phyloP scores from a whole-genome alignment of 2,797 vertebrate genomes.

The Onychomys leucogaster region DNA sequence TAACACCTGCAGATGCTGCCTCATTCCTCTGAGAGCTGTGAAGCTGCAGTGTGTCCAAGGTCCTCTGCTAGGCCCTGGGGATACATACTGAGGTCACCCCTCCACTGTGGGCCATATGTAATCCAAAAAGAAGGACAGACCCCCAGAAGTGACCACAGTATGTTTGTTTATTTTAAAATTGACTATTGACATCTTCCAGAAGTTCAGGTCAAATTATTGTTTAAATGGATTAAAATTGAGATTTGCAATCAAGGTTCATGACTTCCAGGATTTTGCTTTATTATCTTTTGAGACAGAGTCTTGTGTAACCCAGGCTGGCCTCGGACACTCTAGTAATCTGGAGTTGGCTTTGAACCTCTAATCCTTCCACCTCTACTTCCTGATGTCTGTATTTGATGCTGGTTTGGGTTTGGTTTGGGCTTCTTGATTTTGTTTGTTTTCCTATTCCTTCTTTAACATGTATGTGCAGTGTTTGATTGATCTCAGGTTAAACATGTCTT shows the following conservation, averaged over 20 bases:
- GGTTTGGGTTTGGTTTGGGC: background rate
- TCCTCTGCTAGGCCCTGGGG: background rate
- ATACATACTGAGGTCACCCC: background rate
- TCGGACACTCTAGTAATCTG: background rate
- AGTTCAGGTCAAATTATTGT: conserved; percentile 55
- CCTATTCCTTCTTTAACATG: background rate
- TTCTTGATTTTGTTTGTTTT: background rate
- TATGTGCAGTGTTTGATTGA: conserved; percentile 60
- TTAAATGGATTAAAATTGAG: background rate
- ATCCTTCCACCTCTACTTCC: background rate
- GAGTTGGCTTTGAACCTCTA: background rate
- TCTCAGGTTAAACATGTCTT: conserved; percentile 70
- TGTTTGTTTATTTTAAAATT: conserved; percentile 24
- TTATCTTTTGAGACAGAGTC: background rate
- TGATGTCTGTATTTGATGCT: conserved; percentile 29
- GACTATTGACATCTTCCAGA: conserved; percentile 10
- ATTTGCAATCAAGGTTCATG: background rate
- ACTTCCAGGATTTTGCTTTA: conserved; percentile 32
- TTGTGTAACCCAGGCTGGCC: background rate
- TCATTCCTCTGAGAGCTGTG: background rate
- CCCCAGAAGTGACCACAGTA: background rate
- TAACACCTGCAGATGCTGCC: background rate
- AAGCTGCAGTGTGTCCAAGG: background rate
- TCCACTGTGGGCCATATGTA: background rate
- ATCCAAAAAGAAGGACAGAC: background rate